Evolutionary conservation across 1,140 invertebrate species (phyloP).

Genomic region (Camponotus vicinus): DNA sequence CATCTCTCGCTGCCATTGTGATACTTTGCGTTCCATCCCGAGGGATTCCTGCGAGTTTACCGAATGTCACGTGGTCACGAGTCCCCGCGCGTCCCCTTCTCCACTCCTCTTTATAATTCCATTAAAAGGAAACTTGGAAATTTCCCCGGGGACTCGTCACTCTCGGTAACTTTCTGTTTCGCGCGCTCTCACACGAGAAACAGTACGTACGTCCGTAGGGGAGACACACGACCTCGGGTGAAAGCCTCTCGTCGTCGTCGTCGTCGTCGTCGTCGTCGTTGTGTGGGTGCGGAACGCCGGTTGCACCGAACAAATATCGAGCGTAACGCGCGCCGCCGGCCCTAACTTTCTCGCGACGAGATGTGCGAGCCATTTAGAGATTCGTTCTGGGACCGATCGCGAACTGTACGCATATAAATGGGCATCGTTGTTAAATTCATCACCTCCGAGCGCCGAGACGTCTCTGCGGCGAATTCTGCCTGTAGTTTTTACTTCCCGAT

Average conservation of each 20-base stretch:
- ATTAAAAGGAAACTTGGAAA: slow-evolving; percentile 78
- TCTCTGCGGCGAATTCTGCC: neutral
- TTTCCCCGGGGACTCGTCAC: slow-evolving; percentile 77
- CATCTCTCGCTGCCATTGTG: slow-evolving; percentile 30
- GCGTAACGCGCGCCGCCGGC: neutral
- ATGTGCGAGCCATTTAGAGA: slow-evolving; percentile 25
- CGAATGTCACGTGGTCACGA: slow-evolving; percentile 69
- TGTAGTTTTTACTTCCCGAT: neutral
- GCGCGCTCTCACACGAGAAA: slow-evolving; percentile 58
- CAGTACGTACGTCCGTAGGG: slow-evolving; percentile 57
- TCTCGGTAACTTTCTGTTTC: slow-evolving; percentile 77
- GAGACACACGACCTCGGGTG: slow-evolving; percentile 52
- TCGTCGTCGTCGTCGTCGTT: too few relatives aligned
- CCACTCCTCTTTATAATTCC: slow-evolving; percentile 77
- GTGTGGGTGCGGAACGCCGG: neutral
- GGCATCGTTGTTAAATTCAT: slow-evolving; percentile 6
- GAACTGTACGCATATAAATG: slow-evolving; percentile 30
- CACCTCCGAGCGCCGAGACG: neutral
- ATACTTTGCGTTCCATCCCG: slow-evolving; percentile 21
- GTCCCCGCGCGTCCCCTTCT: slow-evolving; percentile 1
- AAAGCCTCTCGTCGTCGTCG: slow-evolving; percentile 28
- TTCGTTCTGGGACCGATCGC: slow-evolving; percentile 50
- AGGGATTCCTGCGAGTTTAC: slow-evolving; percentile 63
- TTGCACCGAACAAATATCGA: slow-evolving; percentile 54
- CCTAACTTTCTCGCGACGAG: slow-evolving; percentile 33